Evolutionary conservation across 1,140 invertebrate genomes (phyloP).

Genomic region (Psix sp.): DNA sequence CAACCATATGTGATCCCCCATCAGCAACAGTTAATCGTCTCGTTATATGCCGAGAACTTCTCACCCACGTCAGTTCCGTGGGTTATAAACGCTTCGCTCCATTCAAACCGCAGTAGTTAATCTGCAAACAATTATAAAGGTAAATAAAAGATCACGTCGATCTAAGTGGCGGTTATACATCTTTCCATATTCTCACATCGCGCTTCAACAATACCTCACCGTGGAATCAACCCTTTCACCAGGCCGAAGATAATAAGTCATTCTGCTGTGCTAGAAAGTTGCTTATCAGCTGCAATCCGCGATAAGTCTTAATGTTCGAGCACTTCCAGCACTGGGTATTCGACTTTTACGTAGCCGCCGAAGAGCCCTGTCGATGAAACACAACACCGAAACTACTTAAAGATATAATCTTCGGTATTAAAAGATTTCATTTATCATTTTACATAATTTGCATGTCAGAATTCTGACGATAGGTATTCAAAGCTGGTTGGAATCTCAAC

Average conservation of each 20-base stretch:
- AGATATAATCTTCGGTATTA: constrained; percentile 3
- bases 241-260: constrained; percentile 37
- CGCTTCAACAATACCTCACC: constrained; percentile 33
- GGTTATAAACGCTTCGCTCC: too few relatives aligned
- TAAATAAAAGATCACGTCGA: constrained; percentile 48
- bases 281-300: constrained; percentile 37
- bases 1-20: too few relatives aligned
- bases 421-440: constrained; percentile 39
- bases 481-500: background rate
- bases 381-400: constrained; percentile 24
- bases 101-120: too few relatives aligned
- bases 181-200: constrained; percentile 35
- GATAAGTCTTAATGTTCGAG: constrained; percentile 45
- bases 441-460: constrained; percentile 28
- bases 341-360: constrained; percentile 25
- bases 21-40: too few relatives aligned
- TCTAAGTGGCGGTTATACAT: constrained; percentile 46
- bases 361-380: constrained; percentile 25
- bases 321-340: constrained; percentile 31
- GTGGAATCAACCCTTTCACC: constrained; percentile 42
- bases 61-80: too few relatives aligned
- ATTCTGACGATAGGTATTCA: background rate
- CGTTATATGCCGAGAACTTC: too few relatives aligned
- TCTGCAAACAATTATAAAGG: constrained; percentile 49
- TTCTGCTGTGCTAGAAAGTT: constrained; percentile 35